Percentiles rank a stretch among this genome's conserved stretches.
phyloP scores from a whole-genome alignment of 1,140 invertebrate genomes.

The Lasioglossum albipes region DNA sequence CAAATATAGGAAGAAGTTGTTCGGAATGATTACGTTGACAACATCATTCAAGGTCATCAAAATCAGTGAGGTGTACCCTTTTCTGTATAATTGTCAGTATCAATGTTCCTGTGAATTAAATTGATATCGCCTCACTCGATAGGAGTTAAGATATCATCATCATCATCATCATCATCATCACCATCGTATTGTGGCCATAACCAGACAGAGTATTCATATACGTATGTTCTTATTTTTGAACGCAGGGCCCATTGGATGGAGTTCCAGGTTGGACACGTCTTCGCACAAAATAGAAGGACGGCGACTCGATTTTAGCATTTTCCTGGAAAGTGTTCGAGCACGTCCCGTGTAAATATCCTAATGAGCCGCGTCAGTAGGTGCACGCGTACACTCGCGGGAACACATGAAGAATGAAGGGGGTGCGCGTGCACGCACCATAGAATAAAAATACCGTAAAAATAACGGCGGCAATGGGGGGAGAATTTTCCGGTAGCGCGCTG shows the following conservation, averaged over 20 bases:
- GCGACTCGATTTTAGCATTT: slow-evolving; percentile 15
- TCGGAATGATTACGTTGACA: no score
- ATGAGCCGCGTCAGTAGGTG: slow-evolving; percentile 18
- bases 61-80: no score
- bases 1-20: no score
- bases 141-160: no score
- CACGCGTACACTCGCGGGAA: slow-evolving; percentile 4
- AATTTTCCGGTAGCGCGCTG: slow-evolving; percentile 2
- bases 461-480: background rate
- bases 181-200: no score
- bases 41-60: no score
- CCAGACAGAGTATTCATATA: background rate
- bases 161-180: no score
- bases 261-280: slow-evolving; percentile 33
- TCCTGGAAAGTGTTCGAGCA: slow-evolving; percentile 3
- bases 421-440: background rate
- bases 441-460: no score
- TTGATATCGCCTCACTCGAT: no score
- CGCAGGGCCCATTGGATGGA: slow-evolving; percentile 33
- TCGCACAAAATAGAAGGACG: slow-evolving; percentile 35
- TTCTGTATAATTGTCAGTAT: no score
- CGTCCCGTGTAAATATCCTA: slow-evolving; percentile 57
- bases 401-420: background rate
- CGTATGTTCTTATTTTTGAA: background rate
- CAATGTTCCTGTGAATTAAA: no score